Base-by-base conservation (phyloP, 2,113 vertebrate genomes). In the Toxotes chatareus region DNA sequence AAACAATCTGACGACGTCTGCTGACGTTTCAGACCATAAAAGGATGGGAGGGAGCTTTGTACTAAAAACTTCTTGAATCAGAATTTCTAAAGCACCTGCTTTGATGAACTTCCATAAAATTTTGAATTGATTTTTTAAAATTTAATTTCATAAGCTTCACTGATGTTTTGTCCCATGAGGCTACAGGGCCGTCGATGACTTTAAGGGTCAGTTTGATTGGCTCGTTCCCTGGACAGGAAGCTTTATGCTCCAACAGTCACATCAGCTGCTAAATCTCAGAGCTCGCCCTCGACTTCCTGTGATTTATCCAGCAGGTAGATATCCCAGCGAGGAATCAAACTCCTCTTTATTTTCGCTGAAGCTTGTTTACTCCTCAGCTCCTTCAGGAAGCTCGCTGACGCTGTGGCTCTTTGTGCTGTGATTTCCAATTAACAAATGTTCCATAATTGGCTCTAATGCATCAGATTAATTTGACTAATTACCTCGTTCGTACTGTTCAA, bases 381-480 rank as follows among this genome's bases (percentile, higher is more conserved):
- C 38, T 56, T 3, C 17, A 38, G 31, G 32, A 60, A 62, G 36
- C 2, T 13, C 23, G 47, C 32, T 17, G 31, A 56, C 27, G 9
- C 14, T 6, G 55, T 55, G 23, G 23, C 42, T 5, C 49, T 69
- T 53, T 59, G 7, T 27, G 11, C 31, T 13, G 46, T 19, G 31
- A 38, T 1, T 40, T 57, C 16, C 27, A 71, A 74, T 78, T 64
- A 80, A 55, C 74, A 56, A 72, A 64, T 7, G 16, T 16, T 73
- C n/a, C 4, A 5, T 85, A 71, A 85, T 77, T 68, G 46, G 36
- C 59, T 62, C 19, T 69, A 71, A 88, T 87, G 59, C 72, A 68
- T 83, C 47, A 3, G 61, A 86, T 77, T 79, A 82, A 63, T 60
- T 49, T 0, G 12, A 76, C 73, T 73, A 80, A 88, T 81, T 64